Conservation (phyloP, 2,888 invertebrate species). For the Corbicula japonica region DNA sequence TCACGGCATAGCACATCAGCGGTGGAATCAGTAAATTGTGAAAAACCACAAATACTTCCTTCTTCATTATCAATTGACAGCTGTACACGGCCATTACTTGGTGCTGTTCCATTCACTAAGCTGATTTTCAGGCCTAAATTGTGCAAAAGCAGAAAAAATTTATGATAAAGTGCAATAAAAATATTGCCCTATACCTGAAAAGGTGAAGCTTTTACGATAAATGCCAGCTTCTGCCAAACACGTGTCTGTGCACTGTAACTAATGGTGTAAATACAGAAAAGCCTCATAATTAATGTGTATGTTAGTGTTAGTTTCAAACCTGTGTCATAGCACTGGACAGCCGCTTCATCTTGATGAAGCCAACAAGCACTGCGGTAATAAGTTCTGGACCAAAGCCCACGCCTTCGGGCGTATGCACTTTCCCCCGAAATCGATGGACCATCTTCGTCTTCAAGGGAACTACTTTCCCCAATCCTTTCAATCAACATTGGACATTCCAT, state of each 20-base stretch:
- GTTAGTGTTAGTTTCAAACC: conserved; percentile 62
- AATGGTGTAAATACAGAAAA: too few relatives aligned
- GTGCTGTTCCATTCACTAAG: conserved; percentile 53
- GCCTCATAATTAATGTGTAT: too few relatives aligned
- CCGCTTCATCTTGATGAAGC: conserved; percentile 65
- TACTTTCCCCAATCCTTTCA: not conserved
- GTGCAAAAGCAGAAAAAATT: too few relatives aligned
- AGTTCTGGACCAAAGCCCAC: too few relatives aligned
- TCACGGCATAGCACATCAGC: conserved; percentile 88
- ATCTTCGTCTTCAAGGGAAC: too few relatives aligned
- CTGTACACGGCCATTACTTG: conserved; percentile 87
- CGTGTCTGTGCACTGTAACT: too few relatives aligned
- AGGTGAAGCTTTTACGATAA: too few relatives aligned
- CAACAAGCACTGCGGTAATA: conserved; percentile 58
- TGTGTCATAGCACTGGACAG: conserved; percentile 73
- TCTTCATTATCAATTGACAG: conserved; percentile 90
- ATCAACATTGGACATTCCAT: conserved; percentile 34
- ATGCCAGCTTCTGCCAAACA: too few relatives aligned
- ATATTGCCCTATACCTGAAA: too few relatives aligned
- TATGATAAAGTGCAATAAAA: too few relatives aligned
- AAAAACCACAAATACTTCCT: conserved; percentile 92
- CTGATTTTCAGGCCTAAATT: conserved; percentile 55
- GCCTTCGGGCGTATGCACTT: too few relatives aligned
- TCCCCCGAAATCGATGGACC: too few relatives aligned
- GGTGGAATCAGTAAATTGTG: conserved; percentile 90